phyloP scores from a whole-genome alignment of 2,113 vertebrate genomes.

The Tachysurus fulvidraco region DNA sequence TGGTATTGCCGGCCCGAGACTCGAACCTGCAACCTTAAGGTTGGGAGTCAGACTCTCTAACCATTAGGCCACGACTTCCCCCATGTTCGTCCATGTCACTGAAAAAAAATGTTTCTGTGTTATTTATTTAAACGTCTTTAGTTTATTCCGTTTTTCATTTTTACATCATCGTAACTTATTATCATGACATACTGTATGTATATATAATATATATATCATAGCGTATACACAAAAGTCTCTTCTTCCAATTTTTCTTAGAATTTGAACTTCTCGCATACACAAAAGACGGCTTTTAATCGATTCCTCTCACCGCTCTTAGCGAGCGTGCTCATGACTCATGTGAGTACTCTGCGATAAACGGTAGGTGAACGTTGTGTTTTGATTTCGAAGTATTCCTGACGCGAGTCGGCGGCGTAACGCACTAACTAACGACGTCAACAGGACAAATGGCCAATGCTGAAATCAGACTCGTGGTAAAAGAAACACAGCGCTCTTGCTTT shows the following conservation, averaged over 20 bases:
- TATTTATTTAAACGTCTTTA: no score
- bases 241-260: background rate
- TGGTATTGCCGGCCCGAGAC: no score
- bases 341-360: conserved; percentile 40
- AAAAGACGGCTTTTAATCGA: background rate
- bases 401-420: conserved; percentile 12
- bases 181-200: background rate
- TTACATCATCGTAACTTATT: no score
- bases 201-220: no score
- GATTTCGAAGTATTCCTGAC: conserved; percentile 19
- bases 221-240: background rate
- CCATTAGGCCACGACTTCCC: no score
- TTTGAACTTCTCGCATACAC: background rate
- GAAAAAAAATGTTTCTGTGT: no score
- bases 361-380: background rate
- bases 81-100: no score
- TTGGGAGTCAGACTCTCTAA: no score
- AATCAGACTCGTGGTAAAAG: background rate
- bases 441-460: background rate
- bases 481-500: background rate
- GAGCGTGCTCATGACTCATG: background rate
- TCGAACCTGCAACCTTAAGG: no score
- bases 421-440: background rate
- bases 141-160: no score
- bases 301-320: background rate